Evolutionary conservation across 2,888 invertebrate genomes (phyloP), one percentile per base, ranked within the genome.

Genomic region (Eumerus sabulonum): DNA sequence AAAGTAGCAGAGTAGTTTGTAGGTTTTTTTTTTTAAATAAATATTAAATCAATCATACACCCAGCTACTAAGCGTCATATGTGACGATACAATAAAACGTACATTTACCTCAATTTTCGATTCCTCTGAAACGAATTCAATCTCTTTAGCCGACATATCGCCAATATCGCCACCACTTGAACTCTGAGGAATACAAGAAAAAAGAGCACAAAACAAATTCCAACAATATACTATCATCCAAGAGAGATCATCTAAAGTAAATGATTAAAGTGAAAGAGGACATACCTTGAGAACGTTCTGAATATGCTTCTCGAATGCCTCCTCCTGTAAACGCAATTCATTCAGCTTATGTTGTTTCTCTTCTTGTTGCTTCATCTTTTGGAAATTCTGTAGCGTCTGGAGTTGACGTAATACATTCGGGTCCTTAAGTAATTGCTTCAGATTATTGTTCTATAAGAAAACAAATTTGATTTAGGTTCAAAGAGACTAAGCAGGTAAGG

Each of bases 321-420:
- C 94, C 83, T 94, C 94, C 83, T 93, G 93, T 82, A 93, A 91
- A 81, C 93, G 92, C 91, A 94, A 92, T 86, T 93, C 93, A 79
- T 92, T 93, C 54, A 93, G 85, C 85, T 92, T 92, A 13, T 92
- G 90, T 87, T 93, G 90, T 85, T 93, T 93, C 82, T 93, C 93
- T 77, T 93, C 91, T 82, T 92, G 91, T 82, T 90, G 90, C 70
- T 90, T 90, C 71, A 88, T 86, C 72, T 88, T 88, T 54, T 87
- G 87, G 62, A 89, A 86, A 79, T 88, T 89, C 85, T 94, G 94
- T 77, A 95, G 88, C 14, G 94, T 96, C 86, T 98, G 97, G 54
- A 98, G 90, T 85, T 98, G 97, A 64, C 97, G 91, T 87, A 98
- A 90, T 47, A 98, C 94, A 89, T 97, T 95, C 0, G 96, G 96